Evolutionary conservation across 1,140 invertebrate genomes (phyloP), one percentile per base, ranked within the genome.

Genomic region (Brachionus asplanchnoidis): DNA sequence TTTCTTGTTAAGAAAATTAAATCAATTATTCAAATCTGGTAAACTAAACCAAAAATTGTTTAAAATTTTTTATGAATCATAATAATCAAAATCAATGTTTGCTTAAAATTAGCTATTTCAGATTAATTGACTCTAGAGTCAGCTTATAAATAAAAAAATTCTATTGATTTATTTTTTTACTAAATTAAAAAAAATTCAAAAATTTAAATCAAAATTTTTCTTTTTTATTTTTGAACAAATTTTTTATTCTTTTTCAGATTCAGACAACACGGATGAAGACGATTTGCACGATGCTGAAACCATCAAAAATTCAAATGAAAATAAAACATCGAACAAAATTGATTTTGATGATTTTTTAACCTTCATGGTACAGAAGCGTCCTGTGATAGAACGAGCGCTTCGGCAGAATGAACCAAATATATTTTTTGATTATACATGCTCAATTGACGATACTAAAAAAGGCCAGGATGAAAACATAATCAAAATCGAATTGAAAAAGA

Each of bases 301-400:
- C 7, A 42, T 8, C 68, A 42, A 73, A 42, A 23, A 70, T 14
- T 32, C 4, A 42, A 17, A 40, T 44, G 11, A 44, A 73, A 73
- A 17, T 11, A 53, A 77, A 50, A 1, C 7, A 5, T 75, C 17
- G n/a, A 77, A 50, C 4, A 9, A 12, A 26, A 26, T 77, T 26
- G 79, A 82, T 65, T 68, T 23, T 12, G 53, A 82, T 68, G 53
- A 68, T 20, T 65, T 82, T 36, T 28, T 82, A 26, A 42, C 42
- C 12, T 82, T 82, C 28, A 60, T 82, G 65, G 40, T 65, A 4
- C 53, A 60, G 3, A 82, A 68, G 36, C 79, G 79, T 20, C 79
- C 79, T n/a, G 23, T 82, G 1, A 23, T 82, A 11, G 79, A 82
- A 46, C 26, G 79, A 82, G 79, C 79, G 17, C 53, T 82, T 17